Percentiles rank a stretch among this genome's conserved stretches.
These are phyloP conservation scores for Megaustenia siamemsis DNA, from an alignment of 2,888 invertebrate genomes.

Conservation along the genomic window DNA sequence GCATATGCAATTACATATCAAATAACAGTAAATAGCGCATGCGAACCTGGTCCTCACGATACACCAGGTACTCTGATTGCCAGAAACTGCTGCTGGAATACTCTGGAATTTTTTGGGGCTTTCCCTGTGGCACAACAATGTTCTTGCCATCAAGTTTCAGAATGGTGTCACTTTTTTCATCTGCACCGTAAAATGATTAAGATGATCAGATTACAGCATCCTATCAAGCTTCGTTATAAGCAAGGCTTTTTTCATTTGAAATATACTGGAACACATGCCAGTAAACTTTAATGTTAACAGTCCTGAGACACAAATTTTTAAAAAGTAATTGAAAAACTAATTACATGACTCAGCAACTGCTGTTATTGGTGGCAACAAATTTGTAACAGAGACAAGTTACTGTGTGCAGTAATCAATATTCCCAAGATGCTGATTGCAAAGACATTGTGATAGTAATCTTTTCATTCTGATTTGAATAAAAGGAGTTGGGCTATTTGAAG, in stretches of 20 bases:
- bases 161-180: constrained; percentile 72
- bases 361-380: too few relatives aligned
- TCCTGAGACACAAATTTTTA: background rate
- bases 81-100: constrained; percentile 68
- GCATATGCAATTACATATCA: constrained; percentile 53
- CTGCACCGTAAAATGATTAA: too few relatives aligned
- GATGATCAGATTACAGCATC: background rate
- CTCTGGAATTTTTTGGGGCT: constrained; percentile 66
- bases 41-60: constrained; percentile 79
- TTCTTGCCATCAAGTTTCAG: constrained; percentile 75
- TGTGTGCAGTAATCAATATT: too few relatives aligned
- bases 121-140: constrained; percentile 79
- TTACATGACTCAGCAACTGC: too few relatives aligned
- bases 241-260: background rate
- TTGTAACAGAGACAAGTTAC: too few relatives aligned
- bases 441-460: too few relatives aligned
- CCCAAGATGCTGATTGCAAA: too few relatives aligned
- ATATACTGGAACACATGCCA: background rate
- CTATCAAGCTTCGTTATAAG: background rate
- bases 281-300: background rate
- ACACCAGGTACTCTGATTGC: constrained; percentile 80
- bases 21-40: constrained; percentile 78
- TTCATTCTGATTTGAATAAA: too few relatives aligned
- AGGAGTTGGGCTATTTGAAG: too few relatives aligned
- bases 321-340: too few relatives aligned